Evolutionary conservation across 2,797 vertebrate genomes (phyloP).

Genomic region (Hephaestus fuliginosus): DNA sequence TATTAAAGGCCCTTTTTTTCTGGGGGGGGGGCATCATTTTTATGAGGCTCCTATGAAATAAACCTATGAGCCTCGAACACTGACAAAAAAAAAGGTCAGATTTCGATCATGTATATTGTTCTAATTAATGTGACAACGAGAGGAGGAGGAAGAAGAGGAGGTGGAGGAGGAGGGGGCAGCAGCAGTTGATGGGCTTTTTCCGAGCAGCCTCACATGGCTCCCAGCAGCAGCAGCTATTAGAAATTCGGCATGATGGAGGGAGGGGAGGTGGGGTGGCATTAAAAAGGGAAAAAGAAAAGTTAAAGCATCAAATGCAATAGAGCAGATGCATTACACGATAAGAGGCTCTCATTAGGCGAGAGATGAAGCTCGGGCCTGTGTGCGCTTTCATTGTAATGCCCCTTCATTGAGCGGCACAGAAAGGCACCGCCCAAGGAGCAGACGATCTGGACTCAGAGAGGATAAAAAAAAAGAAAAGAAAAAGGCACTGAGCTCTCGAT

Average conservation of each 20-base stretch:
- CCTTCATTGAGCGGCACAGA: constrained; percentile 53
- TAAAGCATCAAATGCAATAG: constrained; percentile 34
- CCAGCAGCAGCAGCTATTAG: constrained; percentile 60
- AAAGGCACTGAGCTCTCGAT: constrained; percentile 20
- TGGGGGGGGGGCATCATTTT: neutral
- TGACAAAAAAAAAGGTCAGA: neutral
- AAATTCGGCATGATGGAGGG: constrained; percentile 59
- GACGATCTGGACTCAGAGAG: constrained; percentile 44
- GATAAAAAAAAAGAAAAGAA: constrained; percentile 5
- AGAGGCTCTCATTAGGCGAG: constrained; percentile 29
- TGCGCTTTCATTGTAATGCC: constrained; percentile 61
- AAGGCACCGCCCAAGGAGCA: constrained; percentile 88
- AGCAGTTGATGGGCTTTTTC: constrained; percentile 60
- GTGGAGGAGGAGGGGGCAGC: constrained; percentile 19
- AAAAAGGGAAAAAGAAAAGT: neutral
- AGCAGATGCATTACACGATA: constrained; percentile 42
- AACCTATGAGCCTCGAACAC: neutral
- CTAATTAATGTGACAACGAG: constrained; percentile 62
- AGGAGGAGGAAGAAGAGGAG: constrained; percentile 6
- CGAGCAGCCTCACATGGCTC: constrained; percentile 72
- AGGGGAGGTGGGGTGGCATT: constrained; percentile 24
- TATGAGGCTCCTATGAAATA: neutral
- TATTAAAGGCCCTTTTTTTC: constrained; percentile 25
- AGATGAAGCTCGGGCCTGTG: constrained; percentile 52
- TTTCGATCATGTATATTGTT: constrained; percentile 32